phyloP scores from a whole-genome alignment of 2,797 vertebrate genomes.

The Enteromius thamalakanensis region DNA sequence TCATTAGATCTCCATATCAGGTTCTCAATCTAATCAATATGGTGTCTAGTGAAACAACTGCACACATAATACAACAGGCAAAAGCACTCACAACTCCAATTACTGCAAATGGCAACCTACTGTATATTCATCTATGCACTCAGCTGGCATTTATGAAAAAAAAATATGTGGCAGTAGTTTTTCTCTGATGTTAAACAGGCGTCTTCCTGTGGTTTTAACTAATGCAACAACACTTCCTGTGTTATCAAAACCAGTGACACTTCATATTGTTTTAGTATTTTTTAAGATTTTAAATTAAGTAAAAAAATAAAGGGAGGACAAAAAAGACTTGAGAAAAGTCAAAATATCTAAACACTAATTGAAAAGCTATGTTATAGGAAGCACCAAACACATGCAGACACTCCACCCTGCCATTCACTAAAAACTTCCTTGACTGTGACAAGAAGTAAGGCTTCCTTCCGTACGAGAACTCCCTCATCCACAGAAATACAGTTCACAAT shows the following conservation, averaged over 20 bases:
- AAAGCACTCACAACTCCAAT: not conserved
- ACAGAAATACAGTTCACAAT: slow-evolving; percentile 25
- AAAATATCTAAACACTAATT: not conserved
- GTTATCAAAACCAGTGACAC: not conserved
- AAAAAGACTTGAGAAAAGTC: not conserved
- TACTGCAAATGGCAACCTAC: not conserved
- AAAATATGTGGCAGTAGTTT: not conserved
- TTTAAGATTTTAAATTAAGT: not conserved
- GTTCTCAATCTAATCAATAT: not conserved
- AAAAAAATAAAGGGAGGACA: not conserved
- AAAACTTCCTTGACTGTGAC: slow-evolving; percentile 42
- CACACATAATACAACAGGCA: not conserved
- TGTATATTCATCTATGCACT: not conserved
- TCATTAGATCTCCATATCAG: not conserved
- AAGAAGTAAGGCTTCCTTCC: slow-evolving; percentile 39
- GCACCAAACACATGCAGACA: slow-evolving; percentile 13
- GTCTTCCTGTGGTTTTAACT: slow-evolving; percentile 6
- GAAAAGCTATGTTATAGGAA: not conserved
- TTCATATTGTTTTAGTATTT: not conserved
- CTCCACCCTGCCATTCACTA: slow-evolving; percentile 48
- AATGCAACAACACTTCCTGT: slow-evolving; percentile 7
- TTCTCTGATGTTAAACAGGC: not conserved
- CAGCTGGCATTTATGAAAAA: not conserved
- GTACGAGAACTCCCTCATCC: slow-evolving; percentile 26
- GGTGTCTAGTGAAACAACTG: not conserved